A percentile compares a stretch with the other conserved stretches of the same genome.
phyloP scores from a whole-genome alignment of 2,888 invertebrate genomes.

The Oegoconia quadripuncta region DNA sequence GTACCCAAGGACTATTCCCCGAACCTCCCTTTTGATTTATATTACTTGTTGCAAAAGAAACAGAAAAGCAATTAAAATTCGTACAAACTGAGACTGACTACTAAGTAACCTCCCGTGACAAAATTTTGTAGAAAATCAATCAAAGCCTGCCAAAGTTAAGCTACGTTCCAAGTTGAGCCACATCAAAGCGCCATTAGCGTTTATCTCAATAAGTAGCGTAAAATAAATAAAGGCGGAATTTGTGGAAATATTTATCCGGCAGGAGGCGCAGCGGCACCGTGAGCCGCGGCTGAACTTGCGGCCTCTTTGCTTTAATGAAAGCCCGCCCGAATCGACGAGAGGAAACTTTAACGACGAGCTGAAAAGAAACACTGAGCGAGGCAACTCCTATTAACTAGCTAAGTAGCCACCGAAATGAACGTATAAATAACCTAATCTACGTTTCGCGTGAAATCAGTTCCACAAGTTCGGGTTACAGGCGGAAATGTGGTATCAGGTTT shows the following conservation, averaged over 20 bases:
- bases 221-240: constrained; percentile 74
- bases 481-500: too few species aligned
- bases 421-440: constrained; percentile 13
- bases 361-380: constrained; percentile 49
- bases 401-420: constrained; percentile 15
- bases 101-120: constrained; percentile 36
- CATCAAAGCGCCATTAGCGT: constrained; percentile 75
- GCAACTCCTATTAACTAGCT: constrained; percentile 37
- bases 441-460: constrained; percentile 8
- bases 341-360: constrained; percentile 57
- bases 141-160: constrained; percentile 66
- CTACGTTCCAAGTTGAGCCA: constrained; percentile 56
- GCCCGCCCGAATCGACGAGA: constrained; percentile 50
- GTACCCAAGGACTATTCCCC: too few species aligned
- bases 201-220: constrained; percentile 65
- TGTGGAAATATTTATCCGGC: constrained; percentile 68
- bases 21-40: too few species aligned
- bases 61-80: constrained; percentile 35
- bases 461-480: constrained; percentile 6
- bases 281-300: constrained; percentile 51
- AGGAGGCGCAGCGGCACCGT: constrained; percentile 41
- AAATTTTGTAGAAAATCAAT: constrained; percentile 66
- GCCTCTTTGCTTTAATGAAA: constrained; percentile 72
- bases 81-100: constrained; percentile 37
- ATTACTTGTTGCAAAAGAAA: constrained; percentile 10